A percentile compares a stretch with the other conserved stretches of the same genome.
Evolutionary conservation across 2,888 invertebrate genomes (phyloP).

Genomic region (Dusona sp.): DNA sequence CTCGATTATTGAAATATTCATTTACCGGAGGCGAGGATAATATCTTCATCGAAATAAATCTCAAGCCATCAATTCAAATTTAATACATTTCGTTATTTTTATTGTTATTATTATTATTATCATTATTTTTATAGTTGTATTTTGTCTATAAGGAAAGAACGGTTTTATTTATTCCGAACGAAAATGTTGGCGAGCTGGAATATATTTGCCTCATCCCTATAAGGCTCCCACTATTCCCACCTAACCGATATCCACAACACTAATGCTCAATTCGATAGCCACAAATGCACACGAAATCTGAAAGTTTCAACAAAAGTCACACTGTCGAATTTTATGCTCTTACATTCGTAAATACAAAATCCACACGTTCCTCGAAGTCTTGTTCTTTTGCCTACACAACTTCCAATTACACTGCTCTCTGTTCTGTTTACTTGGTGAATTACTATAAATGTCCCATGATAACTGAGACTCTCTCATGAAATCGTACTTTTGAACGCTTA

Average conservation of each 20-base stretch:
- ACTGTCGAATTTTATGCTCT: conserved; percentile 6
- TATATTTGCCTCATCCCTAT: not conserved
- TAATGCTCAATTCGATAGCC: conserved; percentile 10
- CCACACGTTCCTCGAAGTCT: not conserved
- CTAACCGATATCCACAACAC: not conserved
- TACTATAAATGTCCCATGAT: not conserved
- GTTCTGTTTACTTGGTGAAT: conserved; percentile 9
- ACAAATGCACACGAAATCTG: not conserved
- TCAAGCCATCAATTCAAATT: no score
- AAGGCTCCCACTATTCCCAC: conserved; percentile 12
- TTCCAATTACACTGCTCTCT: not conserved
- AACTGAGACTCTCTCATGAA: not conserved
- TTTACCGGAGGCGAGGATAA: not conserved
- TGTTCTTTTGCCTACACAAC: conserved; percentile 13
- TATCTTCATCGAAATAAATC: no score
- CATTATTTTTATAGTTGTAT: not conserved
- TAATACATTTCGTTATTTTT: no score
- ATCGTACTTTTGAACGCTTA: not conserved
- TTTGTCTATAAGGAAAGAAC: not conserved
- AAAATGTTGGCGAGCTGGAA: not conserved
- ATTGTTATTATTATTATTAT: no score
- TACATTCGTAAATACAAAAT: not conserved
- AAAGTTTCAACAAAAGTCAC: not conserved
- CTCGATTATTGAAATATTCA: not conserved
- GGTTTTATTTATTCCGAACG: not conserved